Base-by-base conservation (phyloP, 2,888 invertebrate genomes). In the Lacanobia wlatinum region DNA sequence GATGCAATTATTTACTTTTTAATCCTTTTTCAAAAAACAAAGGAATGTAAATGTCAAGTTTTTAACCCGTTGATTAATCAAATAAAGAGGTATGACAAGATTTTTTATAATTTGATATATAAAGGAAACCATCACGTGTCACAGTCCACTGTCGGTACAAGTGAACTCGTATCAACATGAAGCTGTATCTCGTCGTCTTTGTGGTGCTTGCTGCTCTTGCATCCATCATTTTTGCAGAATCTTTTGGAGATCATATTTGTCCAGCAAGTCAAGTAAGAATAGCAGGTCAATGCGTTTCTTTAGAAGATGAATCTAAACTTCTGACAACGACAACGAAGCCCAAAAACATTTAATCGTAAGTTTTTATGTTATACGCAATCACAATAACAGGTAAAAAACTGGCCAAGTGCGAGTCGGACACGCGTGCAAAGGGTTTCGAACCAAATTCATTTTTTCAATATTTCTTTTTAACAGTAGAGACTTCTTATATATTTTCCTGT, bases 121-220 rank as follows among this genome's bases (percentile, higher is more conserved):
- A 62, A 28, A 73, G 40, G 0, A 18, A 18, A 40, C 18, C 18
- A 14, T 21, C 7, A 2, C 3, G 34, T n/a, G 21, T 18, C 28
- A 7, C 12, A 53, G 2, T 34, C 34, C 1, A 40, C 18, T 60
- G 34, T 34, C 23, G 34, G 60, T 4, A 12, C 9, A 67, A 46
- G 58, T 28, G 23, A 52, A 46, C 23, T 38, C 2, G n/a, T 76
- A n/a, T n/a, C 56, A 34, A 34, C 8, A 56, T 56, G 34, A 56
- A 34, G 1, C 34, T 56, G 4, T 34, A 56, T 56, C 50, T 61
- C 21, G n/a, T 75, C 12, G 23, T 76, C 3, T 74, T 59, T 64
- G 46, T 64, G 52, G 23, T 73, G 38, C 28, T 73, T 9, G 38
- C 18, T 8, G 52, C 64, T 14, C 28, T 64, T 23, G 21, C 52